Conservation (phyloP, 1,140 invertebrate genomes). For the Xylocopa sonorina region DNA sequence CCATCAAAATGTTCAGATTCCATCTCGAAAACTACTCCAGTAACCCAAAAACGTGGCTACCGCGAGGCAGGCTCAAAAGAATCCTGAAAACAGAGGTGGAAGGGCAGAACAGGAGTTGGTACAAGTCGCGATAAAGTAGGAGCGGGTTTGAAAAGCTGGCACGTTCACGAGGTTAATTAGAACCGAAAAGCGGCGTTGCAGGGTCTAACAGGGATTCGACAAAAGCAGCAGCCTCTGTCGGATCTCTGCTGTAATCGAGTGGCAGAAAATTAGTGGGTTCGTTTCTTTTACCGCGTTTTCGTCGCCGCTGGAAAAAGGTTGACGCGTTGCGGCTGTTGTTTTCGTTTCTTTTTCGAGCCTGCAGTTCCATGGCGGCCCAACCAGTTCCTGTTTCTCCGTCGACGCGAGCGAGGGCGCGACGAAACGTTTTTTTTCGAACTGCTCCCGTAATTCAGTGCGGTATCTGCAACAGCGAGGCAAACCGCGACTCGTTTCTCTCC, state of each 20-base stretch:
- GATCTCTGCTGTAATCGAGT: conserved; percentile 36
- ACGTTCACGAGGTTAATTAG: conserved; percentile 14
- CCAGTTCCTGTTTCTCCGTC: background rate
- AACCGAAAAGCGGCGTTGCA: background rate
- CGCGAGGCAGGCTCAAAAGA: background rate
- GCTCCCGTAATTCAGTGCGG: conserved; percentile 41
- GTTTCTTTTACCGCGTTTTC: conserved; percentile 13
- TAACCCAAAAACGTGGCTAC: too few relatives aligned
- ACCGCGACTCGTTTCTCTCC: conserved; percentile 8
- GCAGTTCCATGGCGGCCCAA: conserved; percentile 14
- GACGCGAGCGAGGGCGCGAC: too few relatives aligned
- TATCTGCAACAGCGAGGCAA: conserved; percentile 13
- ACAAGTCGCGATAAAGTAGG: background rate
- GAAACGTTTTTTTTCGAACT: background rate
- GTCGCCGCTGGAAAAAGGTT: background rate
- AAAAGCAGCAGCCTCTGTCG: background rate
- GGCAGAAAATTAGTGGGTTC: conserved; percentile 34
- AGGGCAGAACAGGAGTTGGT: background rate
- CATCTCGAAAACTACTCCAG: too few relatives aligned
- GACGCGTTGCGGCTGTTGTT: too few relatives aligned
- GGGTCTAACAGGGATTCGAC: background rate
- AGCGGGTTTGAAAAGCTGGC: background rate
- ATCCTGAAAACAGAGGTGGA: background rate
- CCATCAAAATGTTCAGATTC: too few relatives aligned
- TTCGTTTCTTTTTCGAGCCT: background rate